Evolutionary conservation across 2,888 invertebrate genomes (phyloP).

Genomic region (Tetheella fluctuosa): DNA sequence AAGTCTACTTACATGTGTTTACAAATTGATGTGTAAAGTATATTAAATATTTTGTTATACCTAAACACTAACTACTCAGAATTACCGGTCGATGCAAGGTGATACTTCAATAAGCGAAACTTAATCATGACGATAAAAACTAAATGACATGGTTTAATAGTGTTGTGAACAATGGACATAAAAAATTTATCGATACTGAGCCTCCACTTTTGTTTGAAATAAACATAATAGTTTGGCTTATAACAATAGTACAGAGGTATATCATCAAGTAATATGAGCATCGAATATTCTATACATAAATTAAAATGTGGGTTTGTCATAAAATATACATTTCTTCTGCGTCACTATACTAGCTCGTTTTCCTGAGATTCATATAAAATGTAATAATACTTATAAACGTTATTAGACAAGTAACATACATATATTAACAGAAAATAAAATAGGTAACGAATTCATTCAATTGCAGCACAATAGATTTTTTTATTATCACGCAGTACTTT

Average conservation of each 20-base stretch:
- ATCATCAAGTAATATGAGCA: not conserved
- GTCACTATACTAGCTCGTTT: not conserved
- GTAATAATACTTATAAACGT: too few species aligned
- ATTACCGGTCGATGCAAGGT: constrained; percentile 46
- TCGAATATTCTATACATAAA: not conserved
- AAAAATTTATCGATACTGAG: constrained; percentile 42
- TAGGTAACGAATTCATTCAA: too few species aligned
- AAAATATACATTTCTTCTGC: not conserved
- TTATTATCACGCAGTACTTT: too few species aligned
- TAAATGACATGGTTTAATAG: constrained; percentile 59
- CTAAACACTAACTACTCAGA: constrained; percentile 36
- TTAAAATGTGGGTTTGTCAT: not conserved
- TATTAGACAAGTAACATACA: too few species aligned
- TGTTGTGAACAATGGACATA: constrained; percentile 38
- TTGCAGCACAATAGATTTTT: too few species aligned
- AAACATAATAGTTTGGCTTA: constrained; percentile 5
- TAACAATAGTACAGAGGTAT: not conserved
- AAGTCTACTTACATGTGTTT: too few species aligned
- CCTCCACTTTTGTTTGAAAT: constrained; percentile 20
- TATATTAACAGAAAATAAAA: too few species aligned
- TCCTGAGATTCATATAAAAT: not conserved
- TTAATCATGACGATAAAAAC: constrained; percentile 59
- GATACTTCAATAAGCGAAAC: constrained; percentile 59
- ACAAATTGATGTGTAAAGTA: not conserved
- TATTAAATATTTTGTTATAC: not conserved